Base-by-base conservation (phyloP, 2,888 invertebrate genomes). In the Xanthorhoe spadicearia region DNA sequence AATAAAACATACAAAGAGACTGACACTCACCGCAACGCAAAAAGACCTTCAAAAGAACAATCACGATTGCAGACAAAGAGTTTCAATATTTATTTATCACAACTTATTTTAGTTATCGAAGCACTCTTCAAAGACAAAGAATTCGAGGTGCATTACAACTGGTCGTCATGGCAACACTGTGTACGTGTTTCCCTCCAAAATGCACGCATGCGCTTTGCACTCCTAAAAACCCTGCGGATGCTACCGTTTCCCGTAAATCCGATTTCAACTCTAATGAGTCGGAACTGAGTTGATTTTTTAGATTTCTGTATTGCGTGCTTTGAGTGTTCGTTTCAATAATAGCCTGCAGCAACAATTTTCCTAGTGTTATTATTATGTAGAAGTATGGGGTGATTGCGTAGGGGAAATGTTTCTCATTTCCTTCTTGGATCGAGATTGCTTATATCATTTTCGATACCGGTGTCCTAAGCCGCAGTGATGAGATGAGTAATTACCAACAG, bases 141-240 rank as follows among this genome's bases (percentile, higher is more conserved):
- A 58, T 68, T 63, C 54, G 48, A 68, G 77, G 81, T 89, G 87
- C 85, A 87, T 77, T 82, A 76, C 74, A 79, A 81, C 77, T 74
- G 77, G 87, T 91, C 72, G 83, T 82, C 77, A 90, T 92, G 83
- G 80, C 83, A 84, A 90, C 89, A 86, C 84, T 87, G 89, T 85
- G 85, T 82, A 83, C 81, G 81, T 79, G 85, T 89, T 91, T 92
- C 90, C 91, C 91, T 91, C 91, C 92, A 91, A 92, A 90, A 90
- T 73, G 72, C 75, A 84, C 90, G 90, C 92, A 90, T 91, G 91
- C 92, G 92, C 89, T 78, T 71, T 72, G 66, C 61, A 59, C 72
- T 38, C 69, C 77, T 66, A 61, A 43, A 43, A 56, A 48, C 46
- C 35, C 54, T 57, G 35, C 54, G 53, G 64, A 64, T 64, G 57